These are phyloP conservation scores for Ctena decussata DNA, from an alignment of 2,888 invertebrate species.

Conservation along the genomic window DNA sequence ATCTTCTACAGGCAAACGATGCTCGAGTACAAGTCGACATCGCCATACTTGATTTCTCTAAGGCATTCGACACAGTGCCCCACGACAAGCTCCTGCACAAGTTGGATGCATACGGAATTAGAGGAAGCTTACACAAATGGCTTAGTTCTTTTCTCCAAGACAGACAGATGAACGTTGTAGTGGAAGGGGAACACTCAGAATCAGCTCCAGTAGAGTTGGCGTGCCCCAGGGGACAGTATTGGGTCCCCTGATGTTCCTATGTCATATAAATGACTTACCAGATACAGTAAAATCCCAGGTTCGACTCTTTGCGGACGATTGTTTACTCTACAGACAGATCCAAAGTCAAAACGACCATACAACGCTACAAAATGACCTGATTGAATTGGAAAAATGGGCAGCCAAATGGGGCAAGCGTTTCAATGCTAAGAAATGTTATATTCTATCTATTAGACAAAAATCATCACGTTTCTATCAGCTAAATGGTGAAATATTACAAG, in stretches of 20 bases:
- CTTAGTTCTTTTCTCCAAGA: slow-evolving; percentile 9
- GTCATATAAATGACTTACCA: slow-evolving; percentile 39
- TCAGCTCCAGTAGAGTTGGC: slow-evolving; percentile 1
- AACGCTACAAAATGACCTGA: slow-evolving; percentile 35
- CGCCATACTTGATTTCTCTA: slow-evolving; percentile 17
- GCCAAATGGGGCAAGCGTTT: slow-evolving; percentile 47
- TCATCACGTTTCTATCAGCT: slow-evolving; percentile 32
- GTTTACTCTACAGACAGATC: slow-evolving; percentile 18
- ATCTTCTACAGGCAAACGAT: slow-evolving; percentile 13
- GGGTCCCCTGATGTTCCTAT: too few species aligned
- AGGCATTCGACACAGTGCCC: too few species aligned
- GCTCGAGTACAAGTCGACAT: slow-evolving; percentile 18
- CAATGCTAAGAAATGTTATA: slow-evolving; percentile 50
- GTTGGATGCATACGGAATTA: slow-evolving; percentile 6
- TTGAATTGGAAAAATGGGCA: slow-evolving; percentile 41
- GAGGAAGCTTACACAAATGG: slow-evolving; percentile 1
- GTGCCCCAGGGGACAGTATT: slow-evolving; percentile 24
- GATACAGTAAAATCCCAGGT: slow-evolving; percentile 21
- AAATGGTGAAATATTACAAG: slow-evolving; percentile 10
- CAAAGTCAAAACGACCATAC: neutral
- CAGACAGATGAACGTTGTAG: slow-evolving; percentile 28
- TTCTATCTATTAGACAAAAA: slow-evolving; percentile 37
- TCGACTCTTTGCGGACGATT: slow-evolving; percentile 34
- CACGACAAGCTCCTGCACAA: slow-evolving; percentile 10
- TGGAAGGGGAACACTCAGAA: slow-evolving; percentile 13